Conservation (phyloP, 2,888 invertebrate species). For the Heteropelma amictum region DNA sequence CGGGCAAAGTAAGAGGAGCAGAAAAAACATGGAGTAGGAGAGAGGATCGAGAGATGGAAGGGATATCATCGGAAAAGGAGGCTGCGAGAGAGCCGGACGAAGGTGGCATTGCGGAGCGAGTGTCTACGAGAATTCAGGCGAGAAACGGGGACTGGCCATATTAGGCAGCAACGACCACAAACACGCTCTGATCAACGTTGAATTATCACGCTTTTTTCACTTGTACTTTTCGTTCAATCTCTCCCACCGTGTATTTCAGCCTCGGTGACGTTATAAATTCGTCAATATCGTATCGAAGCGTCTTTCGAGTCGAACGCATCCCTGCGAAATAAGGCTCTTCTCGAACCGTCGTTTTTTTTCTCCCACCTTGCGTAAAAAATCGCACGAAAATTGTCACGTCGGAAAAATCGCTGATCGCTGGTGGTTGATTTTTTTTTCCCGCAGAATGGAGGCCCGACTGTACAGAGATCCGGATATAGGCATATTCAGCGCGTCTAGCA, state of each 20-base stretch:
- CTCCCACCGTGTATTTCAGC: not conserved
- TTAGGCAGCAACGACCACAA: slow-evolving; percentile 60
- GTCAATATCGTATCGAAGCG: no score
- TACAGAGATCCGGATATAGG: not conserved
- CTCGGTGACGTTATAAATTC: no score
- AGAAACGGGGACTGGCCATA: slow-evolving; percentile 65
- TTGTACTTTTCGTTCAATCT: not conserved
- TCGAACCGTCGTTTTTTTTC: no score
- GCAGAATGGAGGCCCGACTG: not conserved
- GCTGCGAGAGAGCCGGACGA: slow-evolving; percentile 14
- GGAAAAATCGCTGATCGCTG: not conserved
- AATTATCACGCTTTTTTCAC: slow-evolving; percentile 37
- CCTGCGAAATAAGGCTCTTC: no score
- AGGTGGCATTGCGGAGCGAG: not conserved
- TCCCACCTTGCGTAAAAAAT: no score
- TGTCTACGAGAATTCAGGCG: slow-evolving; percentile 56
- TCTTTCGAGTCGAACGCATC: no score
- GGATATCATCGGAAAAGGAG: slow-evolving; percentile 8
- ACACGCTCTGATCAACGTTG: slow-evolving; percentile 14
- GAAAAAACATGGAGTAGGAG: slow-evolving; percentile 12
- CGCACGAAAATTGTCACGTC: no score
- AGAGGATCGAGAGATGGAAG: slow-evolving; percentile 24
- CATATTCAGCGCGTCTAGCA: slow-evolving; percentile 12
- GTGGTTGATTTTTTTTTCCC: no score
- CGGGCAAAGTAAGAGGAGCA: slow-evolving; percentile 15